Evolutionary conservation across 2,888 invertebrate species (phyloP).

Genomic region (Myopa tessellatipennis): DNA sequence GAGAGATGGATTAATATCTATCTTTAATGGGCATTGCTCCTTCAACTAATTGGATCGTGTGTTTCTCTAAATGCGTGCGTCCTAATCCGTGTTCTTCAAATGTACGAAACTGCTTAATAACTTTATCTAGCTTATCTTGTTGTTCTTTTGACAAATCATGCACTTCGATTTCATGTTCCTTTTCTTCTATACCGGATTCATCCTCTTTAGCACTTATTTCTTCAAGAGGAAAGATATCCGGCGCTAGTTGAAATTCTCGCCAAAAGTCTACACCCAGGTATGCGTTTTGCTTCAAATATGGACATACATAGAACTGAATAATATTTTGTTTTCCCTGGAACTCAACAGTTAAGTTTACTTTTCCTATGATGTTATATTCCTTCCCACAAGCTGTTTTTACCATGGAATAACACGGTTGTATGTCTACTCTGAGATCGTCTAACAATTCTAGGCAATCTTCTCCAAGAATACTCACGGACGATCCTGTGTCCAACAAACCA

Average conservation of each 20-base stretch:
- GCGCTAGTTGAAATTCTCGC: background rate
- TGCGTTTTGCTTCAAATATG: background rate
- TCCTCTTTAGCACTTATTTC: background rate
- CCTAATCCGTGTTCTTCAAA: no score
- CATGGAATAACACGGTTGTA: background rate
- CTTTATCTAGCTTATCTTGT: background rate
- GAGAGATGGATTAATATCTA: no score
- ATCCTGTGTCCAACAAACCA: no score
- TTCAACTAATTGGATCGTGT: no score
- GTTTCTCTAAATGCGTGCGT: no score
- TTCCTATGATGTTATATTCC: background rate
- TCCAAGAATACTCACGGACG: no score
- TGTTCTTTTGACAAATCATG: constrained; percentile 10
- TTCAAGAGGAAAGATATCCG: background rate
- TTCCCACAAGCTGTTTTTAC: background rate
- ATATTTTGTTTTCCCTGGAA: background rate
- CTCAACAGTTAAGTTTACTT: background rate
- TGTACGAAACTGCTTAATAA: background rate
- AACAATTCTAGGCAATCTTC: background rate
- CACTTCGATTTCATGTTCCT: constrained; percentile 44
- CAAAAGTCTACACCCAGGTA: background rate
- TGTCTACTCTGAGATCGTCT: background rate
- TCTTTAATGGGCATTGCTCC: no score
- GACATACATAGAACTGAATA: background rate
- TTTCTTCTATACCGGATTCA: background rate